Percentiles rank a stretch among this genome's conserved stretches.
Conservation (phyloP, 2,888 invertebrate species). For the Ditula angustiorana region DNA sequence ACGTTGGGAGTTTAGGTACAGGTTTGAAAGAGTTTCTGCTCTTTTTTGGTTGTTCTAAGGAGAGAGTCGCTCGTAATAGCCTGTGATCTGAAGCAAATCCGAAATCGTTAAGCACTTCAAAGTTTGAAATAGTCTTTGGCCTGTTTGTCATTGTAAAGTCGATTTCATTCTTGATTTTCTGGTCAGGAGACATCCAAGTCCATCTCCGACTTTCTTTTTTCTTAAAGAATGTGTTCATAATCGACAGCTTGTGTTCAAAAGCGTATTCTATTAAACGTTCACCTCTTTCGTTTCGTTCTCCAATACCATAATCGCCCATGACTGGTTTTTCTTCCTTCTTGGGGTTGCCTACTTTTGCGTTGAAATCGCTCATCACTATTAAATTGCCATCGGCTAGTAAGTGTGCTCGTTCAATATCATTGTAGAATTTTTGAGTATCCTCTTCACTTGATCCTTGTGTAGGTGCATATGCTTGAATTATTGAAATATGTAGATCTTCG, state of each 20-base stretch:
- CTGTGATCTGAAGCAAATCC: slow-evolving; percentile 36
- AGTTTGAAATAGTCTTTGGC: slow-evolving; percentile 7
- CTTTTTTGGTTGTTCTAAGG: slow-evolving; percentile 3
- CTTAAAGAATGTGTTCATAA: neutral
- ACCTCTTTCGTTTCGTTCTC: slow-evolving; percentile 6
- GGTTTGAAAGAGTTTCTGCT: neutral
- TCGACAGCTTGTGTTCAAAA: neutral
- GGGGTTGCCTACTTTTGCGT: neutral
- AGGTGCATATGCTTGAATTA: slow-evolving; percentile 25
- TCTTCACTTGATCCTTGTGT: slow-evolving; percentile 6
- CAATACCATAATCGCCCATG: neutral
- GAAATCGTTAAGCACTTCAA: slow-evolving; percentile 27
- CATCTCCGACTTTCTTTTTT: slow-evolving; percentile 5
- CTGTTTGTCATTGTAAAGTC: neutral
- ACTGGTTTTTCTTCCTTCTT: slow-evolving; percentile 2
- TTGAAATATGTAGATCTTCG: neutral
- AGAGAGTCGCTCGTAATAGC: slow-evolving; percentile 26
- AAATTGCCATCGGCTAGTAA: neutral
- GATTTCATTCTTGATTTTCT: neutral
- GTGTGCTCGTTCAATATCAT: slow-evolving; percentile 6
- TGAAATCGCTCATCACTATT: neutral
- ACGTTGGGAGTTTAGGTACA: neutral
- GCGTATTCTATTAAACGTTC: neutral
- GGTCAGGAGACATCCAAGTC: slow-evolving; percentile 16
- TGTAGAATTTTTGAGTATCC: slow-evolving; percentile 15